Percentiles rank a stretch among this genome's conserved stretches.
These are phyloP conservation scores for Scaptodrosophila lebanonensis DNA, from an alignment of 1,140 invertebrate genomes.

Conservation along the genomic window DNA sequence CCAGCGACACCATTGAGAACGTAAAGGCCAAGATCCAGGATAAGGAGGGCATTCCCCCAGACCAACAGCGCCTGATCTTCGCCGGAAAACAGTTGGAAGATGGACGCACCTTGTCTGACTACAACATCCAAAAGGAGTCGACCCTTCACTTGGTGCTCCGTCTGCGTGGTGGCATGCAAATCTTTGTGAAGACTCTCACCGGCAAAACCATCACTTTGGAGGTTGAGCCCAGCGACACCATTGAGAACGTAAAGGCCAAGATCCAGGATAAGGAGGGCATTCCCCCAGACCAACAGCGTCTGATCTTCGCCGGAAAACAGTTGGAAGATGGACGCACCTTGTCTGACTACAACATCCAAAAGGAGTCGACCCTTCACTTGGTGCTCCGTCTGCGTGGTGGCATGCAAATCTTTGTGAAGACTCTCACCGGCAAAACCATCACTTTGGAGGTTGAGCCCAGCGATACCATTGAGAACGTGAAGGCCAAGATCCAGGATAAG, in stretches of 20 bases:
- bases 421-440: slow-evolving; percentile 85
- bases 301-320: slow-evolving; percentile 85
- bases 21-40: slow-evolving; percentile 88
- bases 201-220: slow-evolving; percentile 87
- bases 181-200: slow-evolving; percentile 85
- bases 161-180: slow-evolving; percentile 89
- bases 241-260: slow-evolving; percentile 87
- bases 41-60: slow-evolving; percentile 85
- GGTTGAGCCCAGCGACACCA: slow-evolving; percentile 86
- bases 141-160: slow-evolving; percentile 91
- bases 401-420: slow-evolving; percentile 87
- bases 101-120: slow-evolving; percentile 85
- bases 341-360: slow-evolving; percentile 87
- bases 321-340: slow-evolving; percentile 82
- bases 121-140: slow-evolving; percentile 92
- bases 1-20: slow-evolving; percentile 89
- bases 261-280: slow-evolving; percentile 86
- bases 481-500: slow-evolving; percentile 87
- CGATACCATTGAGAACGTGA: slow-evolving; percentile 88
- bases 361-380: slow-evolving; percentile 93
- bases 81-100: slow-evolving; percentile 82
- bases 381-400: slow-evolving; percentile 87
- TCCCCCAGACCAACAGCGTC: slow-evolving; percentile 83
- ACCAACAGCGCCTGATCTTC: slow-evolving; percentile 85
- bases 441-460: slow-evolving; percentile 85